Base-by-base conservation (phyloP, 1,140 invertebrate genomes). In the Uloborus diversus region DNA sequence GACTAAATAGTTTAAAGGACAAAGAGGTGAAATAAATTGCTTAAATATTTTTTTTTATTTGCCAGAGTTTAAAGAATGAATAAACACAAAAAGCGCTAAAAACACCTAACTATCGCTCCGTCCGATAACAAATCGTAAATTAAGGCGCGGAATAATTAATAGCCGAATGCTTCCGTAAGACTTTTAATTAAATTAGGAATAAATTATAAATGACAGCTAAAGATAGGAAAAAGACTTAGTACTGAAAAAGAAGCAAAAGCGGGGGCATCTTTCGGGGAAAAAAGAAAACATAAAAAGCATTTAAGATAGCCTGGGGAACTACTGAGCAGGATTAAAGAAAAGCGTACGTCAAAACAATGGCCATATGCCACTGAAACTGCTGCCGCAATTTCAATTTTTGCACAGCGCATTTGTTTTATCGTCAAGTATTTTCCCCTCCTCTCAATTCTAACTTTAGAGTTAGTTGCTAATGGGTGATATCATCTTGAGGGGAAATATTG, bases 191-290 rank as follows among this genome's bases (percentile, higher is more conserved):
- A 64, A 64, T 64, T 64, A 35, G n/a, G 25, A 64, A 64, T 64
- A 64, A 64, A 64, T 64, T 33, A 64, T 64, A 64, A 64, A 64
- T 64, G 61, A 64, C 61, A 64, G 61, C 61, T 64, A 64, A 64
- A 64, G 61, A 64, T 64, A 64, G 7, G 61, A 37, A 23, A 64
- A 64, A 32, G 17, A 13, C 61, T 64, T 64, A 9, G 17, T 0
- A 42, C 9, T 42, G 35, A 23, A 37, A 64, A 64, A 64, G 33
- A 64, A 61, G 25, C 14, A 27, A 17, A 14, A 61, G 42, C 4
- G n/a, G 25, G 7, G 9, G 37, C 2, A 13, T 42, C 17, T 1
- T 17, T 42, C 1, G 1, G 37, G 37, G 9, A 2, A 2, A 42
- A 17, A 13, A 42, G 2, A 0, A 42, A 13, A 2, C 9, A 42